Base-by-base conservation (phyloP, 2,888 invertebrate species). In the Cheilosia vulpina region DNA sequence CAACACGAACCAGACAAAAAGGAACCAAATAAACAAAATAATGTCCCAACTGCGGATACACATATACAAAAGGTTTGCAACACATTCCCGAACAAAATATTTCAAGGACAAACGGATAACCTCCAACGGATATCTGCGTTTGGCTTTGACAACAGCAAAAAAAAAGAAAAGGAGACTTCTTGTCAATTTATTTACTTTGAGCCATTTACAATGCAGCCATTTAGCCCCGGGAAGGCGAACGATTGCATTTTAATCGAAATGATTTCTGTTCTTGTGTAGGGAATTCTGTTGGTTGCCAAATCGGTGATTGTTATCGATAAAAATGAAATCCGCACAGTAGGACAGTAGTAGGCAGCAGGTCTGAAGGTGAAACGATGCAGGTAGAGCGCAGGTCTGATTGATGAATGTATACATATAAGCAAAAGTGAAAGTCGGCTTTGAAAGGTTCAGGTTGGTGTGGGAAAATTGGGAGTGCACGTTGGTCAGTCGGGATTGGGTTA, bases 91-190 rank as follows among this genome's bases (percentile, higher is more conserved):
- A 31, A 63, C 47, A 78, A 78, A 78, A 78, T 71, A 71, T 71
- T 78, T 71, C 78, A 78, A 78, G 78, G 78, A 69, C 69, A 78
- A 62, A 41, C 38, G 69, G 63, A 78, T 63, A 69, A 57, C 78
- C 69, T 63, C 69, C 13, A 27, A n/a, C 63, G 58, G 41, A 76
- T 52, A 58, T 72, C n/a, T 62, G 52, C 52, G 17, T 68, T 69
- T 69, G 47, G 52, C 58, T 38, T 52, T 52, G 52, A 5, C 52
- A 62, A 60, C 55, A 19, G 19, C 19, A 52, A 17, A 38, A 21
- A 24, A 1, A 41, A 24, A 24, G 15, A 58, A 47, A 58, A 58
- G n/a, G 17, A 7, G 38, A 47, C 15, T 17, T 15, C 7, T 19
- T 60, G 60, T 60, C 71, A 72, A 50, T 41, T 72, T 60, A 50